Evolutionary conservation across 2,797 vertebrate genomes (phyloP).

Genomic region (Anguilla obscura): DNA sequence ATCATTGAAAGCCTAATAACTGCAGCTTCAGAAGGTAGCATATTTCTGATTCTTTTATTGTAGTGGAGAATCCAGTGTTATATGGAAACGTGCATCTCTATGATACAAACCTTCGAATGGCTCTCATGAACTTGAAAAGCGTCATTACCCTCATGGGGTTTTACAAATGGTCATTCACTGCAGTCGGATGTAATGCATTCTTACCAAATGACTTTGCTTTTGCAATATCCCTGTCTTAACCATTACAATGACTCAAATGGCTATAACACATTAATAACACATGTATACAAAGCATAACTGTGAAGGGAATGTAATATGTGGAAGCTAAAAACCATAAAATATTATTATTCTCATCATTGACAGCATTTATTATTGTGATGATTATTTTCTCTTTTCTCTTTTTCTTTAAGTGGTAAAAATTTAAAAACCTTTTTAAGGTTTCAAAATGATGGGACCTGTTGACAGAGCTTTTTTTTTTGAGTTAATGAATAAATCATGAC

Average conservation of each 20-base stretch:
- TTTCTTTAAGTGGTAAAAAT: not conserved
- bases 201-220: not conserved
- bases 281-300: not conserved
- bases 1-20: not conserved
- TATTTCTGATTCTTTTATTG: not conserved
- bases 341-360: conserved; percentile 12
- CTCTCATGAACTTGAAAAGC: not conserved
- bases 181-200: not conserved
- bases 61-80: not conserved
- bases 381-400: conserved; percentile 4
- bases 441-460: not conserved
- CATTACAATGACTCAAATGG: not conserved
- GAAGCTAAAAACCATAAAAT: not conserved
- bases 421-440: not conserved
- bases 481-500: conserved; percentile 23
- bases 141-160: not conserved
- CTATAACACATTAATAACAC: not conserved
- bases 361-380: conserved; percentile 10
- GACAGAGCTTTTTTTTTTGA: not conserved
- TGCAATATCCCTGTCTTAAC: not conserved
- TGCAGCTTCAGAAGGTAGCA: not conserved
- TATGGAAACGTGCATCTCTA: not conserved
- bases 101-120: not conserved
- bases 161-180: not conserved
- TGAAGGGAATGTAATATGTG: not conserved